phyloP scores from a whole-genome alignment of 2,797 vertebrate genomes.

The Fundulus diaphanus region DNA sequence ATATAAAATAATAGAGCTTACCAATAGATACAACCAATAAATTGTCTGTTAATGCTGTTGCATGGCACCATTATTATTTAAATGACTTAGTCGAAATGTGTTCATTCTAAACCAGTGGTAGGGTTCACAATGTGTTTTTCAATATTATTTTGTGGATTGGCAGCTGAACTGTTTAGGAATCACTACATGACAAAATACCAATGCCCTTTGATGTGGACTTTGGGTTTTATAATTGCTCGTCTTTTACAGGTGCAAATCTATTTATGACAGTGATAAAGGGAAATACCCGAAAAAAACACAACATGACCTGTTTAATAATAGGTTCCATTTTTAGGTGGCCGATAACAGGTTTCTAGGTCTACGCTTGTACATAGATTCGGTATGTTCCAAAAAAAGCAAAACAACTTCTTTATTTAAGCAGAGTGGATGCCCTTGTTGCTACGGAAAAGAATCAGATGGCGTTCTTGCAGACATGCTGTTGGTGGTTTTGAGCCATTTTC shows the following conservation, averaged over 20 bases:
- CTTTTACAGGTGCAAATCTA: neutral
- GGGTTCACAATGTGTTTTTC: too few relatives aligned
- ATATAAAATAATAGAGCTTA: neutral
- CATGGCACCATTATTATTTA: too few relatives aligned
- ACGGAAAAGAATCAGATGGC: neutral
- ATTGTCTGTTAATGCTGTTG: too few relatives aligned
- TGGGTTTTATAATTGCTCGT: neutral
- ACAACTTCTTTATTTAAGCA: too few relatives aligned
- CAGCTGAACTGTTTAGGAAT: neutral
- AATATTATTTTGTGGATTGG: neutral
- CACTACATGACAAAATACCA: neutral
- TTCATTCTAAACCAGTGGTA: too few relatives aligned
- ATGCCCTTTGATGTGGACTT: neutral
- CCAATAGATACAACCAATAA: too few relatives aligned
- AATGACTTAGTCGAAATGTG: too few relatives aligned
- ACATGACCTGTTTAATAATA: conserved; percentile 4
- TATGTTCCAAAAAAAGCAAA: neutral
- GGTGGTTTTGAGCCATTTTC: neutral
- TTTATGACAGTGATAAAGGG: neutral
- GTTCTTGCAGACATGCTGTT: neutral
- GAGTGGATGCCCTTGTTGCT: neutral
- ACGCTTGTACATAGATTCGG: neutral
- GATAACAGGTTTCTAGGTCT: neutral
- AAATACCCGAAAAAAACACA: conserved; percentile 2
- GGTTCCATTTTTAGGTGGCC: neutral